A percentile compares a stretch with the other conserved stretches of the same genome.
These are phyloP conservation scores for Sparidentex hasta DNA, from an alignment of 2,797 vertebrate genomes.

Conservation along the genomic window DNA sequence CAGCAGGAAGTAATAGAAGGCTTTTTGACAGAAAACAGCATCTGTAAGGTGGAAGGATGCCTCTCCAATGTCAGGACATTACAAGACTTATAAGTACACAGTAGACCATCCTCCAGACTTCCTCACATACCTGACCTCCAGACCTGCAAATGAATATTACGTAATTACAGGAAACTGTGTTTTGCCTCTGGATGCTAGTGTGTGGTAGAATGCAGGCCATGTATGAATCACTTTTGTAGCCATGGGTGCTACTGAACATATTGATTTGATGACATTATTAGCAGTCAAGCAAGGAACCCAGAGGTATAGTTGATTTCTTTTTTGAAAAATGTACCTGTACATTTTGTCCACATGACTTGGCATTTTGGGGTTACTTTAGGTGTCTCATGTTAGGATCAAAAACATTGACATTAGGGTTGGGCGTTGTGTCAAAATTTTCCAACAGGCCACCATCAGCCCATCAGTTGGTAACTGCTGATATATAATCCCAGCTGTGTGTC, in stretches of 20 bases:
- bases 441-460: too few species aligned
- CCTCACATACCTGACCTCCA: slow-evolving; percentile 49
- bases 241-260: background rate
- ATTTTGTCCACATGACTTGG: background rate
- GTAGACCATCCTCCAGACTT: slow-evolving; percentile 33
- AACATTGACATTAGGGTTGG: background rate
- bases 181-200: slow-evolving; percentile 25
- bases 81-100: slow-evolving; percentile 19
- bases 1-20: slow-evolving; percentile 12
- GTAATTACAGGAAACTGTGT: slow-evolving; percentile 59
- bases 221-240: background rate
- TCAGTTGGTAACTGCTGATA: too few species aligned
- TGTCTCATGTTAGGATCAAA: background rate
- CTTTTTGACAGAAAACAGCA: slow-evolving; percentile 6
- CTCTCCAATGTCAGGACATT: slow-evolving; percentile 5
- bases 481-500: too few species aligned
- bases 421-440: too few species aligned
- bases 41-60: background rate
- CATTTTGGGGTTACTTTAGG: background rate
- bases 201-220: background rate
- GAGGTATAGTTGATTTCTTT: background rate
- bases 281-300: background rate
- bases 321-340: background rate
- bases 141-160: slow-evolving; percentile 52
- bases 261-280: background rate